These are phyloP conservation scores for Notodonta dromedarius DNA, from an alignment of 2,888 invertebrate species.

Conservation along the genomic window DNA sequence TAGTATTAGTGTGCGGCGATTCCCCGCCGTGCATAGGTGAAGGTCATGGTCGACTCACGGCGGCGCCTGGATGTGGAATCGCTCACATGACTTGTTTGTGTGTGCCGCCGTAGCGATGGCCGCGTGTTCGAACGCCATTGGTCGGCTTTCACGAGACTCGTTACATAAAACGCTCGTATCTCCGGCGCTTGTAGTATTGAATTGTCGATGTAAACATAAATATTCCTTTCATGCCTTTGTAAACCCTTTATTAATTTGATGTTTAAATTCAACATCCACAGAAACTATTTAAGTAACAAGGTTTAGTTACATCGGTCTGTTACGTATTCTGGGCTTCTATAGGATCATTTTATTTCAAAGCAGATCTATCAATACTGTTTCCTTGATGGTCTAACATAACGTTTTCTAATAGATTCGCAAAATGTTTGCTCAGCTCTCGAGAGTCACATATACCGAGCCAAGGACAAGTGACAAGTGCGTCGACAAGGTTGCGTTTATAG, in stretches of 20 bases:
- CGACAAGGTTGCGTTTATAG: constrained; percentile 41
- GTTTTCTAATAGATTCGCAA: not conserved
- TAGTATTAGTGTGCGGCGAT: constrained; percentile 53
- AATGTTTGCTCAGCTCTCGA: not conserved
- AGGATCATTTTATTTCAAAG: not conserved
- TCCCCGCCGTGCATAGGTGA: constrained; percentile 57
- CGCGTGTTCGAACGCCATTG: constrained; percentile 66
- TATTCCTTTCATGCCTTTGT: not conserved
- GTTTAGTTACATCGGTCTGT: not conserved
- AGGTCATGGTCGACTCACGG: constrained; percentile 65
- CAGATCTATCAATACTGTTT: not conserved
- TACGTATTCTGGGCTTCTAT: not conserved
- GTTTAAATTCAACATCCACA: no score
- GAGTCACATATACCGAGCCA: constrained; percentile 6
- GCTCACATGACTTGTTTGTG: constrained; percentile 69
- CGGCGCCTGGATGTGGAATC: constrained; percentile 56
- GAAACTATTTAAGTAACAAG: no score
- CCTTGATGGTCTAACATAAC: not conserved
- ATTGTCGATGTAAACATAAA: not conserved
- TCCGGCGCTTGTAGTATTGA: constrained; percentile 8
- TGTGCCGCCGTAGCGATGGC: constrained; percentile 33
- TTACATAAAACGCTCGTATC: constrained; percentile 43
- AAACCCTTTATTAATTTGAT: not conserved
- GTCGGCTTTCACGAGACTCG: constrained; percentile 50
- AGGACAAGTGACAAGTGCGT: constrained; percentile 34